Evolutionary conservation across 2,113 vertebrate genomes (phyloP).

Genomic region (Lasiurus borealis): DNA sequence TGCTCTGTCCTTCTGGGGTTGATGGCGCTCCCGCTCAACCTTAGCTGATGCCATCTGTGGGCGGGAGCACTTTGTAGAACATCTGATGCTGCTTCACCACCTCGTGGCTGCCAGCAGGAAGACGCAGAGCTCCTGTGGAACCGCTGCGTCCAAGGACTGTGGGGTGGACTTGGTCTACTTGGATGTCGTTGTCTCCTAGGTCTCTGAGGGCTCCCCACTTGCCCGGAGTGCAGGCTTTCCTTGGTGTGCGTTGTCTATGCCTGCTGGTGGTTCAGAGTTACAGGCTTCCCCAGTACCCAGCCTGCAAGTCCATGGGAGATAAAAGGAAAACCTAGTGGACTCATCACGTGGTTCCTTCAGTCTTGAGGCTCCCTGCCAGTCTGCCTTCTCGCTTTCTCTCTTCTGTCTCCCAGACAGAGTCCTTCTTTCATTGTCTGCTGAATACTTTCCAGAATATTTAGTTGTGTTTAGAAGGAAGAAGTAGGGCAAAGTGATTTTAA

Average conservation of each 20-base stretch:
- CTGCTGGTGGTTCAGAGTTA: neutral
- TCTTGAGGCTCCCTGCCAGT: neutral
- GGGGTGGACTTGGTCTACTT: neutral
- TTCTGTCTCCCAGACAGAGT: neutral
- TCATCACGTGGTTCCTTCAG: neutral
- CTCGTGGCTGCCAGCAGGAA: no score
- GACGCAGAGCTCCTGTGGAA: neutral
- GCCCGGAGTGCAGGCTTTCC: neutral
- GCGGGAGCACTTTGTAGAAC: accelerated
- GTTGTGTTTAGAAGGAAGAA: neutral
- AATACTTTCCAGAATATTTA: neutral
- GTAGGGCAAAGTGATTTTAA: neutral
- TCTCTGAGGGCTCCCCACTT: neutral
- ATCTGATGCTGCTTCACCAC: neutral
- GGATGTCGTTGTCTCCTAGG: no score
- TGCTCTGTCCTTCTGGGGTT: neutral
- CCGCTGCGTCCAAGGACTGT: neutral
- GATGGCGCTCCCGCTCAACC: neutral
- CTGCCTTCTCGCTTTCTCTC: neutral
- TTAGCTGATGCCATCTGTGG: neutral
- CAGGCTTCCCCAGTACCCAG: neutral
- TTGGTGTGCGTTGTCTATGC: neutral
- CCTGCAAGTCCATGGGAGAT: neutral
- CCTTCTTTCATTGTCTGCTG: neutral
- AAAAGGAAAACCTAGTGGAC: neutral